Percentiles rank a stretch among this genome's conserved stretches.
Conservation (phyloP, 2,888 invertebrate species). For the Lasius platythorax region DNA sequence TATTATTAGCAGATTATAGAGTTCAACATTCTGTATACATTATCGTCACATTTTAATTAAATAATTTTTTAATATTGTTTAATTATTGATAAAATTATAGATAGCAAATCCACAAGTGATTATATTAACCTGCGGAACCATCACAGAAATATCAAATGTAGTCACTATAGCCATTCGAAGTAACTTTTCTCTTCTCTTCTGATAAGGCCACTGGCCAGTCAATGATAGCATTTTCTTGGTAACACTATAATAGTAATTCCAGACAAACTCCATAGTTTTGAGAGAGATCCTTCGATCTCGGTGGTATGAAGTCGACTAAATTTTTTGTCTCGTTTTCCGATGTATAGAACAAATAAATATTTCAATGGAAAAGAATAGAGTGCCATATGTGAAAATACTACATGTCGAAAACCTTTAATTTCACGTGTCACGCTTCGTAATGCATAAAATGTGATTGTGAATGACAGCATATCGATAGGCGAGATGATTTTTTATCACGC, state of each 20-base stretch:
- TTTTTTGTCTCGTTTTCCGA: background rate
- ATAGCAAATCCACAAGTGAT: background rate
- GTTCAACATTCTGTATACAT: background rate
- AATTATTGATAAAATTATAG: background rate
- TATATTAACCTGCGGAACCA: background rate
- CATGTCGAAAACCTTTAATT: background rate
- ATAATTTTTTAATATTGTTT: background rate
- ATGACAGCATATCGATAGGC: background rate
- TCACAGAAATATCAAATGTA: background rate
- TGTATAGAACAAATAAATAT: background rate
- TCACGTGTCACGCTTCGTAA: background rate
- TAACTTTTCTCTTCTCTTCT: background rate
- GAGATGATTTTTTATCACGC: background rate
- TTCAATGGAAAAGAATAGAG: background rate
- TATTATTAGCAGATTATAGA: background rate
- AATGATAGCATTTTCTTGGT: background rate
- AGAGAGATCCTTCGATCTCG: background rate
- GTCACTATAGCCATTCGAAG: background rate
- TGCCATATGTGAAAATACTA: background rate
- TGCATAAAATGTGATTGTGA: background rate
- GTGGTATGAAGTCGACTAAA: background rate
- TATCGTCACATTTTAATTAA: background rate
- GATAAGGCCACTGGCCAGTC: conserved; percentile 7
- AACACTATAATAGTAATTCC: background rate
- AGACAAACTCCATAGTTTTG: background rate